These are phyloP conservation scores for Archilochus colubris DNA, from an alignment of 2,113 vertebrate species.

Conservation along the genomic window DNA sequence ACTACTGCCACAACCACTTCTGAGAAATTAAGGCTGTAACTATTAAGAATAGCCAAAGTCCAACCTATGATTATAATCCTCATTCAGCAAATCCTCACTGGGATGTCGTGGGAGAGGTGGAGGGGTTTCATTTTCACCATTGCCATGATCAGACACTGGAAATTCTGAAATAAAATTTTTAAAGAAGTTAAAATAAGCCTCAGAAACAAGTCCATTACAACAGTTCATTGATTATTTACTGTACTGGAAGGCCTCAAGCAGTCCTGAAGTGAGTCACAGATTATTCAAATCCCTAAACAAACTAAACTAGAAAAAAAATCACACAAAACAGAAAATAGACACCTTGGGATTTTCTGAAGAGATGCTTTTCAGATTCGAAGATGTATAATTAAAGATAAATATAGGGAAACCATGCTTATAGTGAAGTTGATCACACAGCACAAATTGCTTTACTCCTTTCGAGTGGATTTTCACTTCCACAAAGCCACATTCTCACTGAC, in stretches of 20 bases:
- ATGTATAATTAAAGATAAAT: conserved; percentile 66
- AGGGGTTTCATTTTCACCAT: conserved; percentile 64
- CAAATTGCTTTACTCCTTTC: conserved; percentile 29
- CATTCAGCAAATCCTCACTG: conserved; percentile 70
- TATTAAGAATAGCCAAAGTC: not conserved
- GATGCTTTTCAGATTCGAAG: conserved; percentile 54
- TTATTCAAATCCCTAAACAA: conserved; percentile 71
- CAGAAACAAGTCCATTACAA: not conserved
- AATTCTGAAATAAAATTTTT: conserved; percentile 68
- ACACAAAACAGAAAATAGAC: conserved; percentile 50
- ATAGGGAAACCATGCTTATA: conserved; percentile 29
- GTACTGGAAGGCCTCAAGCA: conserved; percentile 25
- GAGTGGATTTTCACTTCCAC: conserved; percentile 6
- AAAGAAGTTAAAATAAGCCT: conserved; percentile 47
- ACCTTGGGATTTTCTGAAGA: conserved; percentile 34
- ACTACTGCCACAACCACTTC: not conserved
- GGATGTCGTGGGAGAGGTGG: conserved; percentile 74
- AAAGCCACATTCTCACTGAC: not conserved
- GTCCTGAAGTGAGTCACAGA: conserved; percentile 39
- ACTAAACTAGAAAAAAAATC: conserved; percentile 68
- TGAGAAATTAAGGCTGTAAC: not conserved
- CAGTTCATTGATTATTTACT: conserved; percentile 44
- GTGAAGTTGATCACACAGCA: not conserved
- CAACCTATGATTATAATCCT: conserved; percentile 78
- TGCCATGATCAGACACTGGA: conserved; percentile 16